Base-by-base conservation (phyloP, 2,113 vertebrate genomes). In the Tauraco erythrolophus region DNA sequence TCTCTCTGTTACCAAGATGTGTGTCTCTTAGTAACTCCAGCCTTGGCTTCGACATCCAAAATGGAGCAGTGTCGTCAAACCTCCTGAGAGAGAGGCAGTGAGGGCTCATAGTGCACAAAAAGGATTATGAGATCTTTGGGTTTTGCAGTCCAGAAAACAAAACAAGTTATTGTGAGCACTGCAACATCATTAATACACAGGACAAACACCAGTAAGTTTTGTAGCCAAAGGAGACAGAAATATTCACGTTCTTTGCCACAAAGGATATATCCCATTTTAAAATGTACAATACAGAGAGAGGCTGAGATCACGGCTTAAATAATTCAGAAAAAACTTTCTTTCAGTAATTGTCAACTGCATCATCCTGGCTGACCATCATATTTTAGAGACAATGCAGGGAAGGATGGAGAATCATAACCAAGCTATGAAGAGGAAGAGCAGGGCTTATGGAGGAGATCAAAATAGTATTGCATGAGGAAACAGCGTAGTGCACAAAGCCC, bases 221-320 rank as follows among this genome's bases (percentile, higher is more conserved):
- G 7, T 68, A 25, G 10, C 11, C 6, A n/a, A 77, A 64, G 10
- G 24, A 77, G 18, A 71, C 3, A 80, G 18, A 64, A 90, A 69
- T 78, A 68, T 4, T 60, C 11, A 21, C 1, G 0, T 71, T 58
- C 8, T 60, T 39, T 65, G 22, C 14, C 28, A 35, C 21, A 35
- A 27, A 62, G 10, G 7, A 15, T 2, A 7, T 43, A 28, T 16
- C 13, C 33, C 17, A 21, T 13, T 77, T 37, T n/a, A 84, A 35
- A 9, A 18, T 0, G 0, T 31, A 46, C 7, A 35, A 22, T 9
- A 51, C 1, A 2, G n/a, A 71, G 30, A 70, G 30, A 54, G 22
- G 7, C 16, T 48, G 41, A 70, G 10, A 54, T 7, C 8, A 17
- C 17, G 27, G 9, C 28, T 81, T 82, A 77, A 69, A 25, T 51